Base-by-base conservation (phyloP, 2,888 invertebrate species). In the Eupeodes luniger region DNA sequence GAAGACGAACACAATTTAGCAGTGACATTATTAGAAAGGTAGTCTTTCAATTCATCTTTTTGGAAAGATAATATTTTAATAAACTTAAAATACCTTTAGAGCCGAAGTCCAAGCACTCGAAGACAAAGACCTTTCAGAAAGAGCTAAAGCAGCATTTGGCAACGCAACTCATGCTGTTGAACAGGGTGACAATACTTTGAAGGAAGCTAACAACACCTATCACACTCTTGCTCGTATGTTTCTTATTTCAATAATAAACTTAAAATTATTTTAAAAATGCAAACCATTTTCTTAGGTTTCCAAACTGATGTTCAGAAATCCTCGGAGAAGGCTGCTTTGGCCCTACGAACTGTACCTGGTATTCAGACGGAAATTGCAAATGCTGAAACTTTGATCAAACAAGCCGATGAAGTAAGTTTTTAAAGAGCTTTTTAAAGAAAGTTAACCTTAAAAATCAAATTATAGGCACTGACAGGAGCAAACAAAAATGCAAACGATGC, bases 221-320 rank as follows among this genome's bases (percentile, higher is more conserved):
- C 95, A 96, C 89, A 97, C 96, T 34, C 94, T 94, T 19, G 91
- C 93, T 9, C 93, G 92, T 92, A 89, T 82, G 89, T 77, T 19
- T 19, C 7, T 27, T 19, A 16, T 57, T 34, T 11, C 12, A 57
- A 14, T 34, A 0, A 0, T 14, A 14, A 27, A 57, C 12, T 7
- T 5, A 5, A 59, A 34, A 34, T 3, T 0, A 4, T 14, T 47
- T n/a, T 34, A 7, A 34, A 5, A 2, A 0, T 12, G 16, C 11
- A 0, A 27, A 19, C 5, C 59, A 0, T 14, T 2, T 53, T 40
- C 14, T 14, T 11, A 16, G 97, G 96, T 92, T 99, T 99, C 94
- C 98, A 98, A 92, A 96, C 96, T 81, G 96, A 98, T 93, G 98
- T 99, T 0, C 96, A 97, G 90, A 96, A 96, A 89, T 98, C 97